Base-by-base conservation (phyloP, 2,888 invertebrate species). In the Spisula subtruncata region DNA sequence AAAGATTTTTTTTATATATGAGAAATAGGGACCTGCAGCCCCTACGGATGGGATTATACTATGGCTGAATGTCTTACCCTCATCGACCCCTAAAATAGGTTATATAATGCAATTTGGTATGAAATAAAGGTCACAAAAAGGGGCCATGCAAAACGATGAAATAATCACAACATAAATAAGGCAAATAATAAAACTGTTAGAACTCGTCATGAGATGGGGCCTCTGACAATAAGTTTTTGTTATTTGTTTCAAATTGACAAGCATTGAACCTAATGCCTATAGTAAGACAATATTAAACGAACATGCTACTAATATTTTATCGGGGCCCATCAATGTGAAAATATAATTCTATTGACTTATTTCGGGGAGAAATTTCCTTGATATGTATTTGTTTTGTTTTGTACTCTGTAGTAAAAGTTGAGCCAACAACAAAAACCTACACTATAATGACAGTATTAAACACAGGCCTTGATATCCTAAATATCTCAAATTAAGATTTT, bases 71-170 rank as follows among this genome's bases (percentile, higher is more conserved):
- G 35, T 32, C 75, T 75, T 75, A 75, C 75, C 75, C 75, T 75
- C 75, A 29, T 75, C 75, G 12, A 12, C 75, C 75, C 75, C 75
- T 75, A 75, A 75, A 75, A 75, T 35, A 14, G 32, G 75, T 75
- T 32, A 75, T 32, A 75, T 75, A 75, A 75, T 75, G 29, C 14
- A 29, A 71, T 35, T 35, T 75, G 32, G 32, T 25, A 75, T 18
- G 35, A 75, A 75, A 75, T 75, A 75, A 4, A 75, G 35, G 75
- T 75, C 16, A 41, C 32, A 32, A 71, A n/a, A 75, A 75, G 75
- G 75, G 75, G 35, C 75, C 75, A 75, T 75, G 75, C 75, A 75
- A 75, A 75, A 75, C 35, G 32, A 14, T 66, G 60, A 66, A 66
- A 25, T 66, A n/a, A 66, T n/a, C 10, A n/a, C 25, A 25, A 66